phyloP scores from a whole-genome alignment of 1,140 invertebrate species.

The Colletes latitarsis region DNA sequence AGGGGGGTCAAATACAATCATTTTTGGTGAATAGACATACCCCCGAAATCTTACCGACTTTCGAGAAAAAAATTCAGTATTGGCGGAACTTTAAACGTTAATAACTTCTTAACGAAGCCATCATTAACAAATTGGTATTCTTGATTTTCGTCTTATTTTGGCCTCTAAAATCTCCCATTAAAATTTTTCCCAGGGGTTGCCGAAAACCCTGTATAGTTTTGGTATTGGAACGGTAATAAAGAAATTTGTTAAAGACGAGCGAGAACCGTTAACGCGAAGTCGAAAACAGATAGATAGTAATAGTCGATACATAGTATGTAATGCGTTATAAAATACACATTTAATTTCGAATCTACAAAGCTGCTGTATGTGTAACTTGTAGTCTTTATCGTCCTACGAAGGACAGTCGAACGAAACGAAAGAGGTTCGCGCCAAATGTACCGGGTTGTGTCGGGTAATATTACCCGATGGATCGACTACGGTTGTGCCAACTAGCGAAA shows the following conservation, averaged over 20 bases:
- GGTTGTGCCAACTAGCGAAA: slow-evolving; percentile 89
- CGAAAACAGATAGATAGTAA: not conserved
- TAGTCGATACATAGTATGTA: slow-evolving; percentile 2
- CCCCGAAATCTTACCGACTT: too few relatives aligned
- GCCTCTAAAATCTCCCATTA: too few relatives aligned
- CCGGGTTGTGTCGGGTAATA: slow-evolving; percentile 90
- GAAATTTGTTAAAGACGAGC: slow-evolving; percentile 5
- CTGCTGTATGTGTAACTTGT: slow-evolving; percentile 73
- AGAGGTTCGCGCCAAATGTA: slow-evolving; percentile 78
- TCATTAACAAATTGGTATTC: too few relatives aligned
- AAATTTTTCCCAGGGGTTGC: too few relatives aligned
- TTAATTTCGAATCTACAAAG: slow-evolving; percentile 36
- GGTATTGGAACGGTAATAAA: not conserved
- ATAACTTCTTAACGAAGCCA: too few relatives aligned
- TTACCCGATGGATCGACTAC: slow-evolving; percentile 95
- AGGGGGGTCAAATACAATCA: too few relatives aligned
- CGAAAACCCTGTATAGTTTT: slow-evolving; percentile 2
- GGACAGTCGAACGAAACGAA: slow-evolving; percentile 79
- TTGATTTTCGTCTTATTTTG: too few relatives aligned
- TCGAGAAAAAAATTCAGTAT: too few relatives aligned
- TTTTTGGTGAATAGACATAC: too few relatives aligned
- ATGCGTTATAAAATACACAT: slow-evolving; percentile 14
- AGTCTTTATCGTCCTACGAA: slow-evolving; percentile 80
- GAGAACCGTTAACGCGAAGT: not conserved
- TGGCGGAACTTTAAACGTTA: too few relatives aligned